These are phyloP conservation scores for Euplexia lucipara DNA, from an alignment of 2,888 invertebrate species.

Conservation along the genomic window DNA sequence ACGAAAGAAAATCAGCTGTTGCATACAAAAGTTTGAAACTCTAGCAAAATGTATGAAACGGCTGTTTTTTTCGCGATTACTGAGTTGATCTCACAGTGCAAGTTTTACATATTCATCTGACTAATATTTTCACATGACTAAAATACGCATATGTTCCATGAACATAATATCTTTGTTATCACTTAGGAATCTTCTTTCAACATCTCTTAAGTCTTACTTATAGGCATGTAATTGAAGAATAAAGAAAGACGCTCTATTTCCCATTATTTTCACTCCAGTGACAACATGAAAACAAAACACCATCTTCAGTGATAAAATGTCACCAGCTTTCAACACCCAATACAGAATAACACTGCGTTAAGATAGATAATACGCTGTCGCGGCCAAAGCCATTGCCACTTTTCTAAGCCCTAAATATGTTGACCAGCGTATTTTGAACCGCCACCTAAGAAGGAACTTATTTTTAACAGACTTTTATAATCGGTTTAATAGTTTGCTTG, in stretches of 20 bases:
- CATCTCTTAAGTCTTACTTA: background rate
- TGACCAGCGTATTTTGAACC: slow-evolving; percentile 27
- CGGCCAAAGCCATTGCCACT: slow-evolving; percentile 34
- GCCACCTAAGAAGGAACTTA: background rate
- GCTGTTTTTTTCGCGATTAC: too few species aligned
- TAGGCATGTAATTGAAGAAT: too few species aligned
- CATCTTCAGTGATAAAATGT: slow-evolving; percentile 6
- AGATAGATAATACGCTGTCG: slow-evolving; percentile 34
- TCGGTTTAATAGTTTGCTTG: background rate
- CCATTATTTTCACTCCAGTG: slow-evolving; percentile 1
- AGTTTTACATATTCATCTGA: too few species aligned
- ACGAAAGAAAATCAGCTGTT: too few species aligned
- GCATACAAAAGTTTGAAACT: too few species aligned
- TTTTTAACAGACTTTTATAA: too few species aligned
- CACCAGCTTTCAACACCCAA: slow-evolving; percentile 21
- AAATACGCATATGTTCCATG: too few species aligned
- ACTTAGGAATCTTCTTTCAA: too few species aligned
- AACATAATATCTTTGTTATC: too few species aligned
- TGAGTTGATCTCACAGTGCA: too few species aligned
- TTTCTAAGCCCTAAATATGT: slow-evolving; percentile 29
- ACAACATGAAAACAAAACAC: slow-evolving; percentile 37
- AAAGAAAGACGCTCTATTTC: background rate
- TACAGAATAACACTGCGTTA: slow-evolving; percentile 30
- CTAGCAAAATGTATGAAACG: too few species aligned
- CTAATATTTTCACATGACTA: too few species aligned